phyloP scores from a whole-genome alignment of 2,888 invertebrate genomes.

The Rhamphomyia laevipes region DNA sequence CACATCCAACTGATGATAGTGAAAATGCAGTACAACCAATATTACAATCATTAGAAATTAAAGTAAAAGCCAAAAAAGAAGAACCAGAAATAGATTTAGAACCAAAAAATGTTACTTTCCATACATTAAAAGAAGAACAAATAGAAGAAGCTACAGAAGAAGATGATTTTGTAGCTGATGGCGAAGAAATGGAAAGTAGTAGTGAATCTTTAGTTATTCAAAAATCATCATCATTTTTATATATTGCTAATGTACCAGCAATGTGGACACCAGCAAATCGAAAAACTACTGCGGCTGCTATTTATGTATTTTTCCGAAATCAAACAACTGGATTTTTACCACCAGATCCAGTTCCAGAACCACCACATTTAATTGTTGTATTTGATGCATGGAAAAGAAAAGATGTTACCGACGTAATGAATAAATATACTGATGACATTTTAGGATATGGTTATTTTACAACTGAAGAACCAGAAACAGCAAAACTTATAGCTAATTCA shows the following conservation, averaged over 20 bases:
- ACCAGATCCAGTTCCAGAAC: constrained; percentile 46
- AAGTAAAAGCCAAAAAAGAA: constrained; percentile 20
- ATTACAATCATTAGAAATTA: constrained; percentile 25
- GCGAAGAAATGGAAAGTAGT: constrained; percentile 16
- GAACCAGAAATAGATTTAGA: constrained; percentile 11
- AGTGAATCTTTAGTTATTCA: background rate
- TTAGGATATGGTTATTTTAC: constrained; percentile 59
- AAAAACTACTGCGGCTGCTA: constrained; percentile 44
- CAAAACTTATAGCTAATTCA: constrained; percentile 50
- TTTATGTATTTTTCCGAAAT: constrained; percentile 42
- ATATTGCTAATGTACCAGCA: constrained; percentile 38
- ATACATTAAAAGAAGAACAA: constrained; percentile 31
- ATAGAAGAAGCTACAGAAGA: constrained; percentile 19
- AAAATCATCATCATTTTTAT: constrained; percentile 6
- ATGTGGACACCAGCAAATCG: constrained; percentile 45
- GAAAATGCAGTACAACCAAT: constrained; percentile 26
- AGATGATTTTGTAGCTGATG: constrained; percentile 28
- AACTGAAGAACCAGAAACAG: constrained; percentile 44
- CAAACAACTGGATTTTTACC: constrained; percentile 41
- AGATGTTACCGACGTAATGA: constrained; percentile 44
- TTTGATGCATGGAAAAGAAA: constrained; percentile 55
- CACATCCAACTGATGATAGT: constrained; percentile 18
- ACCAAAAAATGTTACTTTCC: too few relatives aligned
- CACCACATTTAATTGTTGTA: constrained; percentile 53
- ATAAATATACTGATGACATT: constrained; percentile 41